Evolutionary conservation across 2,888 invertebrate genomes (phyloP).

Genomic region (Heteromurus nitidus): DNA sequence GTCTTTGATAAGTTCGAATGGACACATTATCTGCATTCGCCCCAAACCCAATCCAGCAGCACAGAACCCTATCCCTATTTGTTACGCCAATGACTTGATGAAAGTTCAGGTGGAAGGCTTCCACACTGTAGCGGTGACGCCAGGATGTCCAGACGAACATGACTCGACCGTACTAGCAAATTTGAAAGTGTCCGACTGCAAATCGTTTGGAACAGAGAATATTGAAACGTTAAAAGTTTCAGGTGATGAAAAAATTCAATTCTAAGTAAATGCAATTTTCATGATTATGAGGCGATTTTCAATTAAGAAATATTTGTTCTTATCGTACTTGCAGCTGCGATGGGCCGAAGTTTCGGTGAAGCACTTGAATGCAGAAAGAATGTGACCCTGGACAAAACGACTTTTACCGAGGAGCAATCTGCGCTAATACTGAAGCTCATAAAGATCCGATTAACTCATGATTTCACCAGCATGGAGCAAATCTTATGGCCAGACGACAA

Average conservation of each 20-base stretch:
- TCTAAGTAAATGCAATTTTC: not conserved
- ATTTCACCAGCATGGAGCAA: constrained; percentile 39
- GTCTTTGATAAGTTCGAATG: constrained; percentile 35
- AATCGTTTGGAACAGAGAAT: constrained; percentile 13
- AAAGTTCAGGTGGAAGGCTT: constrained; percentile 15
- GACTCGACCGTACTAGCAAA: constrained; percentile 9
- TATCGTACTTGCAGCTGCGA: not conserved
- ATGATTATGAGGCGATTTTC: not conserved
- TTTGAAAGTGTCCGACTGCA: constrained; percentile 11
- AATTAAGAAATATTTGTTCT: too few relatives aligned
- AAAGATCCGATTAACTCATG: constrained; percentile 34
- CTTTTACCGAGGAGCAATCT: constrained; percentile 26
- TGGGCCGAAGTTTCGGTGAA: constrained; percentile 17
- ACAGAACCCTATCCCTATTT: constrained; percentile 2
- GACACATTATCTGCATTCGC: constrained; percentile 25
- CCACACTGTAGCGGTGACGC: not conserved
- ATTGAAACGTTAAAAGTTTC: constrained; percentile 9
- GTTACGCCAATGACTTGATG: constrained; percentile 14
- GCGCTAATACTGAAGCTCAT: constrained; percentile 21
- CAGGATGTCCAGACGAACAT: constrained; percentile 36
- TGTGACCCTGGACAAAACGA: constrained; percentile 14
- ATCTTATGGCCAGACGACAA: constrained; percentile 37
- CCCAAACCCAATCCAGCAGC: constrained; percentile 7
- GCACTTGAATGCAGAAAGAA: constrained; percentile 38
- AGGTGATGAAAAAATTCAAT: constrained; percentile 1